Conservation (phyloP, 2,888 invertebrate genomes). For the Baccha elongata region DNA sequence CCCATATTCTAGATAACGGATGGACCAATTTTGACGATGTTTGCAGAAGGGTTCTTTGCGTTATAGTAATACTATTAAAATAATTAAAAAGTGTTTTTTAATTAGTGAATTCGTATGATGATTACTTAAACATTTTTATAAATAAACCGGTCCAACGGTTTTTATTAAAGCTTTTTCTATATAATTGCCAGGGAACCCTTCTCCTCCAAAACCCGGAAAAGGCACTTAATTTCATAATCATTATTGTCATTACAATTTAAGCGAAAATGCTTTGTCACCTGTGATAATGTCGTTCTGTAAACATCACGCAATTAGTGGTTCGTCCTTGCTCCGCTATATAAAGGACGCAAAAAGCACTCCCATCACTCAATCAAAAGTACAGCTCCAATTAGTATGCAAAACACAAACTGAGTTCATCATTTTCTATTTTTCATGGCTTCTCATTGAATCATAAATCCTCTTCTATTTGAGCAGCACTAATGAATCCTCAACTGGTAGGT, state of each 20-base stretch:
- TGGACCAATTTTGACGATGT: no score
- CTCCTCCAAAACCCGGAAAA: no score
- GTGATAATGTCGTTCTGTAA: slow-evolving; percentile 31
- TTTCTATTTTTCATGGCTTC: slow-evolving; percentile 43
- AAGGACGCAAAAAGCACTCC: not conserved
- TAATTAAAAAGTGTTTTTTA: no score
- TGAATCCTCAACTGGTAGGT: slow-evolving; percentile 54
- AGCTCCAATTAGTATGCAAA: slow-evolving; percentile 58
- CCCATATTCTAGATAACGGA: no score
- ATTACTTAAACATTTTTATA: no score
- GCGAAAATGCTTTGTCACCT: slow-evolving; percentile 36
- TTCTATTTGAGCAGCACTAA: slow-evolving; percentile 65
- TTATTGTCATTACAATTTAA: slow-evolving; percentile 27
- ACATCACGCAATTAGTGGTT: slow-evolving; percentile 50
- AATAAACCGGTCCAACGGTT: no score
- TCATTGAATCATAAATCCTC: slow-evolving; percentile 64
- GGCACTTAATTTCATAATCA: slow-evolving; percentile 18
- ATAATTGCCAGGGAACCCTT: no score
- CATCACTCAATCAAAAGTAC: slow-evolving; percentile 60
- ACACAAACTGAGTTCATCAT: slow-evolving; percentile 49
- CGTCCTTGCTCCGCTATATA: not conserved
- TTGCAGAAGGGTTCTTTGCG: no score
- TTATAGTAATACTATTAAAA: no score
- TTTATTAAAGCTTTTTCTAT: no score
- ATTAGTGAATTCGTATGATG: no score